These are phyloP conservation scores for Cyaniris semiargus DNA, from an alignment of 2,888 invertebrate species.

Conservation along the genomic window DNA sequence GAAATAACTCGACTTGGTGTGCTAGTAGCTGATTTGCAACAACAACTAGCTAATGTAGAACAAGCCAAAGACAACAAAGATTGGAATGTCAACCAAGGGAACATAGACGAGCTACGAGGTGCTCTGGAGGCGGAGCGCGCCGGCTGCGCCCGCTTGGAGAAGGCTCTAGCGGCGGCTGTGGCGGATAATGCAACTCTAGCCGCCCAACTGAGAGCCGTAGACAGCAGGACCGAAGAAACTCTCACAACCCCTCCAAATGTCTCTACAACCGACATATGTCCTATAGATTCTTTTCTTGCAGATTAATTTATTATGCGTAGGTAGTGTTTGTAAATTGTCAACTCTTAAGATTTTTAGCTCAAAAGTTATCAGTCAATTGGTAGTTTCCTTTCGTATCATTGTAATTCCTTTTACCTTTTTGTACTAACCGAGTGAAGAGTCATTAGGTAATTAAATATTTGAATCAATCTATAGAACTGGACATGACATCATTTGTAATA, in stretches of 20 bases:
- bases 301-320: constrained; percentile 48
- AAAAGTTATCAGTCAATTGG: background rate
- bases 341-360: background rate
- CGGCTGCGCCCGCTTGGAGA: constrained; percentile 59
- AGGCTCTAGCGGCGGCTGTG: constrained; percentile 61
- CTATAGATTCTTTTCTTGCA: constrained; percentile 68
- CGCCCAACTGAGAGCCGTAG: constrained; percentile 51
- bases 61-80: constrained; percentile 41
- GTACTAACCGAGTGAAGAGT: background rate
- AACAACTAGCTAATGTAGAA: constrained; percentile 44
- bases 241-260: constrained; percentile 43
- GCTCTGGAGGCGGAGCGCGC: constrained; percentile 62
- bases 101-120: constrained; percentile 55
- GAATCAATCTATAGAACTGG: background rate
- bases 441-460: background rate
- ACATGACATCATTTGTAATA: background rate
- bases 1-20: constrained; percentile 61
- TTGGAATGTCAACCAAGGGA: constrained; percentile 49
- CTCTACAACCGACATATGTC: constrained; percentile 52
- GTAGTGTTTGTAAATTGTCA: background rate
- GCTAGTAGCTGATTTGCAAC: constrained; percentile 56
- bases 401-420: background rate
- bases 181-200: constrained; percentile 64
- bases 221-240: constrained; percentile 45
- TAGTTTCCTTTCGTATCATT: background rate